Percentiles rank a stretch among this genome's conserved stretches.
Conservation (phyloP, 1,140 invertebrate species). For the Archivesica marissinica region DNA sequence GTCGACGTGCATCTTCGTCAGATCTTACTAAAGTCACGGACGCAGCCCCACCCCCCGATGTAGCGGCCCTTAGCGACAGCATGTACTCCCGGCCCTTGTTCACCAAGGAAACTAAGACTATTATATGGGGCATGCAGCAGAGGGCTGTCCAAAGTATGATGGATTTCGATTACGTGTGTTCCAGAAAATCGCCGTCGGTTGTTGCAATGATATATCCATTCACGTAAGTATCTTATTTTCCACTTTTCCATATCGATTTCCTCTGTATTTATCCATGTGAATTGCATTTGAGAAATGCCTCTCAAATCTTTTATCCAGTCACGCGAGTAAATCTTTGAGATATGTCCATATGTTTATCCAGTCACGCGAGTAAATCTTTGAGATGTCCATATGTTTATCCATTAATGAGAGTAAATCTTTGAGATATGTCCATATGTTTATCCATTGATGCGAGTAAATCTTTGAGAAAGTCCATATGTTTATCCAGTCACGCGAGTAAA, state of each 20-base stretch:
- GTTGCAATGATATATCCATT: slow-evolving; percentile 99
- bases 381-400: too few species aligned
- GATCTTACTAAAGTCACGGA: slow-evolving; percentile 32
- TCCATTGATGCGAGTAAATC: neutral
- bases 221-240: slow-evolving; percentile 73
- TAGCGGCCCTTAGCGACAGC: neutral
- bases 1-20: slow-evolving; percentile 68
- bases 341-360: neutral
- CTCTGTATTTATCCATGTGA: neutral
- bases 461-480: too few species aligned
- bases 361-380: neutral
- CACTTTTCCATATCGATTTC: neutral
- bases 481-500: neutral
- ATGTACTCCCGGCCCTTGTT: slow-evolving; percentile 85
- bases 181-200: slow-evolving; percentile 91
- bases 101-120: slow-evolving; percentile 93
- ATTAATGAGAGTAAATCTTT: neutral
- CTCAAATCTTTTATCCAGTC: neutral
- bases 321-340: neutral
- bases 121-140: slow-evolving; percentile 99
- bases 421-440: too few species aligned
- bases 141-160: slow-evolving; percentile 99
- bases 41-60: neutral
- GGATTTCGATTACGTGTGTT: slow-evolving; percentile 99
- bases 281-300: neutral